Conservation (phyloP, 2,888 invertebrate genomes). For the Latrodectus hesperus region DNA sequence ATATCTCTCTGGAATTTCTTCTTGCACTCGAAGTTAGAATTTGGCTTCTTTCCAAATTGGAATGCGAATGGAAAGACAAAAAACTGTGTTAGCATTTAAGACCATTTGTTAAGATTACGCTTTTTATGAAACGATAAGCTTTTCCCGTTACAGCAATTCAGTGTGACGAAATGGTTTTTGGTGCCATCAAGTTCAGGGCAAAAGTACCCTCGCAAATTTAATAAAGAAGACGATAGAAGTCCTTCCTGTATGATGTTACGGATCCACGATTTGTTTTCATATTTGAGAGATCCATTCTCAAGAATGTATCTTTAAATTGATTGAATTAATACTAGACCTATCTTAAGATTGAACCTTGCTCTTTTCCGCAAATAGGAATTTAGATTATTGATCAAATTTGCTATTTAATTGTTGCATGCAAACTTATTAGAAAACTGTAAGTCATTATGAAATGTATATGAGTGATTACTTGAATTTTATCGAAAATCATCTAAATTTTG, state of each 20-base stretch:
- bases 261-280: not conserved
- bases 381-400: not conserved
- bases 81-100: constrained; percentile 15
- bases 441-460: too few relatives aligned
- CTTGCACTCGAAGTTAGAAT: not conserved
- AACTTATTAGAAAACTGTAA: too few relatives aligned
- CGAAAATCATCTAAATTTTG: too few relatives aligned
- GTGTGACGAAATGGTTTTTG: constrained; percentile 35
- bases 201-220: constrained; percentile 46
- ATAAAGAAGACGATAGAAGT: constrained; percentile 39
- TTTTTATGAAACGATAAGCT: constrained; percentile 10
- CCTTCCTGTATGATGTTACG: constrained; percentile 12
- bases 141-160: constrained; percentile 27
- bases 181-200: constrained; percentile 13
- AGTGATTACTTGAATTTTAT: too few relatives aligned
- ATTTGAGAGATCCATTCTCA: not conserved
- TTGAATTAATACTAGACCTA: constrained; percentile 31
- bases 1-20: too few relatives aligned
- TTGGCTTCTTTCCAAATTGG: constrained; percentile 45
- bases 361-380: not conserved
- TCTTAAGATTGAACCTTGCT: not conserved
- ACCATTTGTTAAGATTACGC: constrained; percentile 59
- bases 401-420: too few relatives aligned
- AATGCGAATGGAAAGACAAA: constrained; percentile 10
- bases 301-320: constrained; percentile 33